Evolutionary conservation across 37 sponge, comb jelly and placozoan species (phyloP), one percentile per base, ranked within the genome.

Genomic region (Spongilla lacustris): DNA sequence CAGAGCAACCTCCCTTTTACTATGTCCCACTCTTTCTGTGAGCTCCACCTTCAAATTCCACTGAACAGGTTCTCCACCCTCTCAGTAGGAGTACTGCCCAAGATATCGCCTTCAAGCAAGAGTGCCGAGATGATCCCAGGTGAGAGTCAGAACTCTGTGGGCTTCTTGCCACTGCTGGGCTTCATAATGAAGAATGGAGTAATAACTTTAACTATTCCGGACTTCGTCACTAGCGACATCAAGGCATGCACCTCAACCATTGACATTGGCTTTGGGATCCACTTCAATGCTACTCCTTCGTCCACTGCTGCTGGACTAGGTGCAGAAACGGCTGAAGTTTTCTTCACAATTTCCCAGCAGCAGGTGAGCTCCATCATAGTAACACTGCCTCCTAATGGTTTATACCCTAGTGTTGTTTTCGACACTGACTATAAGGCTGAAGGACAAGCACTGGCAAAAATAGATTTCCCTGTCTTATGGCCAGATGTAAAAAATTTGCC

Each of bases 291-390:
- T 14, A 34, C 23, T 28, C 19, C 46, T 22, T 84, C 77, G 28
- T 73, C 66, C 2, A 13, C 24, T 69, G 24, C 72, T n/a, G 50
- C 19, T 0, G 58, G 46, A 8, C 46, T 10, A 46, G 46, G 46
- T 10, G 46, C 46, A 46, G 8, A 68, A 3, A 80, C 72, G 1
- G 87, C 82, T 25, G 38, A 17, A 28, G 75, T 88, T 29, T 92
- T 92, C 73, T 92, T 92, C 73, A 92, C 89, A 0, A 36, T 87
- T 31, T 75, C 84, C 30, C 36, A 50, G 41, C 92, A 92, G 68
- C 87, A 84, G 23, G 49, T 92, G 29, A 48, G 32, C 50, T 32
- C 38, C 17, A 71, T 83, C 23, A 24, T 79, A 30, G 67, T 71
- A 48, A 35, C 77, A 79, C 67, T 84, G 3, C 71, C 88, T 25